Conservation (phyloP, 1,140 invertebrate genomes). For the Brachionus asplanchnoidis region DNA sequence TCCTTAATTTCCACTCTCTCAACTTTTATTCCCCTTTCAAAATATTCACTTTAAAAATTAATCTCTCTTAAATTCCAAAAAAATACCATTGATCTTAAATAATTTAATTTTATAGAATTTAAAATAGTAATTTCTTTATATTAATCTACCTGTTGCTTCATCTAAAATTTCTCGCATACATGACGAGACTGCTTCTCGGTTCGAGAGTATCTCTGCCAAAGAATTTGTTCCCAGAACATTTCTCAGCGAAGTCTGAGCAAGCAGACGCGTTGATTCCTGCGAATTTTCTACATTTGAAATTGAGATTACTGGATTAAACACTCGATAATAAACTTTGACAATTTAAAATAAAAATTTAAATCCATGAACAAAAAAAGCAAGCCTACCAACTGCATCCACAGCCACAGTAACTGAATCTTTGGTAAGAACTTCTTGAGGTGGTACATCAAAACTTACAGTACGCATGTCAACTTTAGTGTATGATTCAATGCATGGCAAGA, state of each 20-base stretch:
- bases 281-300: slow-evolving; percentile 43
- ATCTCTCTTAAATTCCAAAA: not conserved
- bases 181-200: slow-evolving; percentile 42
- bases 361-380: not conserved
- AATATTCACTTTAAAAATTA: not conserved
- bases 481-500: slow-evolving; percentile 43
- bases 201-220: slow-evolving; percentile 41
- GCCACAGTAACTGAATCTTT: slow-evolving; percentile 44
- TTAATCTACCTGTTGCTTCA: slow-evolving; percentile 6
- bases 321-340: slow-evolving; percentile 42
- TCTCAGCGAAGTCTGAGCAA: slow-evolving; percentile 43
- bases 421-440: slow-evolving; percentile 44
- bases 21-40: slow-evolving; percentile 42
- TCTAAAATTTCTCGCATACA: slow-evolving; percentile 39
- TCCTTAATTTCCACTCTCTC: slow-evolving; percentile 44
- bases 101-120: not conserved
- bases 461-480: slow-evolving; percentile 43
- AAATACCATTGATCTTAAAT: slow-evolving; percentile 31
- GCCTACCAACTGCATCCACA: slow-evolving; percentile 43
- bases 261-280: slow-evolving; percentile 42
- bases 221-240: slow-evolving; percentile 43
- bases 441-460: slow-evolving; percentile 44
- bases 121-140: not conserved
- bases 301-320: slow-evolving; percentile 43
- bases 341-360: not conserved